Base-by-base conservation (phyloP, 2,113 vertebrate species). In the Salvator merianae region DNA sequence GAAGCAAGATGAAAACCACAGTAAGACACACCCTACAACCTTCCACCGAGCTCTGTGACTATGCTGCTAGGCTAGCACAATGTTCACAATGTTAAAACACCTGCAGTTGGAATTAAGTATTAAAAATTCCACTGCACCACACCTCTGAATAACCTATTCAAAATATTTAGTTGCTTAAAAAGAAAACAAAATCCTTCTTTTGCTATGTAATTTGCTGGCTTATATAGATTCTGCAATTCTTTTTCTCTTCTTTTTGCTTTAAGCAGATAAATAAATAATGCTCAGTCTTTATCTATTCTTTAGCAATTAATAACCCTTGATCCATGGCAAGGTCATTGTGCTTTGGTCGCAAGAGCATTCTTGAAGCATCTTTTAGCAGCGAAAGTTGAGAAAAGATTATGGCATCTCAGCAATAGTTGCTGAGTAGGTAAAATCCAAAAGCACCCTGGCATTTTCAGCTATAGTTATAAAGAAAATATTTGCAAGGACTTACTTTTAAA, bases 271-370 rank as follows among this genome's bases (percentile, higher is more conserved):
- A 59, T 20, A 47, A 47, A 47, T 9, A 47, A 0, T 0, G n/a
- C 6, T n/a, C 62, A 40, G 13, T 53, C 30, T 7, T 34, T 1
- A 26, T 5, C 65, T 24, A 1, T 55, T 38, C 8, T 2, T 1
- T 80, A 83, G 34, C 84, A 81, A 82, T 79, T 77, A 79, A 85
- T 22, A 74, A 63, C 26, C 14, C 0, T 69, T 40, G 28, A 73
- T 89, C 85, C 74, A 75, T 55, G 82, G 16, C 4, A 43, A 40
- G 70, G 66, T 77, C 34, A 66, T 30, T 0, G 2, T 10, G 24
- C 1, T 88, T 78, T 0, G 0, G 86, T 53, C 86, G 90, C 88
- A 83, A 88, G 87, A 79, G 70, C 86, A 90, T 65, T 87, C 79
- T 76, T 71, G 68, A 59, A 72, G 40, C 72, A 77, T 71, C 40